Conservation (phyloP, 2,113 vertebrate genomes). For the Nannobrachium achirus region DNA sequence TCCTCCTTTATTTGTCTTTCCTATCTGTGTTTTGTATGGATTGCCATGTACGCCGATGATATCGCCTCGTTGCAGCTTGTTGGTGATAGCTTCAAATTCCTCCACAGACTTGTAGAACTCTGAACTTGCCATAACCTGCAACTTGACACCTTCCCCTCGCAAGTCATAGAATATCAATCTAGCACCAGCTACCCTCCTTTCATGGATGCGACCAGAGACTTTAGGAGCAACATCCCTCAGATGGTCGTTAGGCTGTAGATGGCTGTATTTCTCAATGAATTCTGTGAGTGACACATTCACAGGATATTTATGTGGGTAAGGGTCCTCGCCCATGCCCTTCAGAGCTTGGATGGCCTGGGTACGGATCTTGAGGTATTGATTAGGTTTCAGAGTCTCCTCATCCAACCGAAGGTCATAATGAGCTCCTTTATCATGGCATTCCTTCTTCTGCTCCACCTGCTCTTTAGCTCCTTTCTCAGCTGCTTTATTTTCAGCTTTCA, state of each 20-base stretch:
- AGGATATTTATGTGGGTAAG: conserved; percentile 95
- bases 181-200: conserved; percentile 93
- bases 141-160: conserved; percentile 92
- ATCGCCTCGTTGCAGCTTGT: too few species aligned
- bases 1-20: too few species aligned
- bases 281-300: conserved; percentile 90
- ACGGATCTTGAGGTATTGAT: too few species aligned
- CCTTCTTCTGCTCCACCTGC: conserved; percentile 75
- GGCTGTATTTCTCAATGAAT: conserved; percentile 88
- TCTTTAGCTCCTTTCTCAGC: conserved; percentile 92
- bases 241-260: conserved; percentile 90
- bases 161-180: conserved; percentile 98
- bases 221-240: conserved; percentile 81
- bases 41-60: conserved; percentile 93
- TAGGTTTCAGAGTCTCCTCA: too few species aligned
- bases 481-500: too few species aligned
- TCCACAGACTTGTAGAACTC: conserved; percentile 96
- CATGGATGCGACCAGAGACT: conserved; percentile 94
- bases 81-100: conserved; percentile 87
- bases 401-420: conserved; percentile 77
- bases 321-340: too few species aligned
- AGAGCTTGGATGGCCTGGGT: too few species aligned
- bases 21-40: conserved; percentile 97
- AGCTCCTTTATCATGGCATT: conserved; percentile 59
- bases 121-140: conserved; percentile 98